Base-by-base conservation (phyloP, 2,113 vertebrate genomes). In the Tonatia bakeri region DNA sequence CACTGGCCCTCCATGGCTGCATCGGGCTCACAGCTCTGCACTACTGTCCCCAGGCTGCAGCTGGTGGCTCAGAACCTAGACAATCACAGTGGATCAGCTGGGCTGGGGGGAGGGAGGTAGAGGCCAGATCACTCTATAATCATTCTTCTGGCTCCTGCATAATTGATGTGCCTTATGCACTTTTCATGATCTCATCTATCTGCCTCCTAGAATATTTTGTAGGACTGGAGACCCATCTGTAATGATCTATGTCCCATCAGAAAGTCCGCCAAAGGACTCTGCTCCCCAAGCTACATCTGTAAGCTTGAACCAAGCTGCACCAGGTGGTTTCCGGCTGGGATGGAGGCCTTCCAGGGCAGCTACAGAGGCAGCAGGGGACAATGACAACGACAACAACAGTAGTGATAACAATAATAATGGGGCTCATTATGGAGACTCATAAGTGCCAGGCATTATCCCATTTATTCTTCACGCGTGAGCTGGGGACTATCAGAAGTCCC, bases 171-270 rank as follows among this genome's bases (percentile, higher is more conserved):
- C 93, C 96, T 98, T 98, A 97, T 98, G 96, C 94, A 98, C 97
- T 98, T 98, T 98, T 98, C 98, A 98, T 97, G 97, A 98, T 98
- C 97, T 98, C 98, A 98, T 99, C 98, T 98, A 98, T 98, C 98
- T 97, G 98, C 91, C 97, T 98, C 96, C 98, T 98, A 97, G 98
- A 98, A 98, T 98, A 98, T 98, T 99, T 98, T 98, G 98, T 98
- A 98, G 98, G 98, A 98, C 96, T 96, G 93, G 96, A 97, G 94
- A 97, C 97, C 98, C 97, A 97, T 98, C 98, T 97, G 95, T 98
- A 98, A 98, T 98, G 97, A 98, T 98, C 98, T 98, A 98, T 98
- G 95, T 96, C 97, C 97, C 83, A 87, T 98, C 98, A 97, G 90
- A 97, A 98, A 98, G 97, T 93, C 98, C 26, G 91, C 79, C 82